These are phyloP conservation scores for Chromoteleia sp. DNA, from an alignment of 2,888 invertebrate genomes.

Conservation along the genomic window DNA sequence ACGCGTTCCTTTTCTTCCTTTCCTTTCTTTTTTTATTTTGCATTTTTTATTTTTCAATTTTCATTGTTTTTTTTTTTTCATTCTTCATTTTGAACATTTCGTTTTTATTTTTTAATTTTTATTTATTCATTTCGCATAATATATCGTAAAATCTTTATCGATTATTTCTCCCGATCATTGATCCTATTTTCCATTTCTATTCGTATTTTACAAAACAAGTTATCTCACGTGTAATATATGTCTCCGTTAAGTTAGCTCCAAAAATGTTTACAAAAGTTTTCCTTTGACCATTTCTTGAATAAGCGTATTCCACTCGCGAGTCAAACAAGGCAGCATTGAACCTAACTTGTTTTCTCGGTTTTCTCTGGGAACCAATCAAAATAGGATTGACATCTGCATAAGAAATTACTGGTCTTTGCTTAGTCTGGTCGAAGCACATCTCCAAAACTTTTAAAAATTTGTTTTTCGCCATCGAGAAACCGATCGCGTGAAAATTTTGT, in stretches of 20 bases:
- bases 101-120: no score
- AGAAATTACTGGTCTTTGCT: constrained; percentile 32
- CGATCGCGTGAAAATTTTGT: constrained; percentile 27
- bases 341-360: constrained; percentile 11
- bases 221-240: constrained; percentile 27
- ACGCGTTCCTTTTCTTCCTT: no score
- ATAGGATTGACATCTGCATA: constrained; percentile 24
- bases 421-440: constrained; percentile 23
- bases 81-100: no score
- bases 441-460: constrained; percentile 32
- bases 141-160: no score
- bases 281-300: constrained; percentile 12
- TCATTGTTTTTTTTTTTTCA: no score
- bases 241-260: constrained; percentile 5
- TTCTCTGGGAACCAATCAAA: constrained; percentile 23
- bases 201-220: no score
- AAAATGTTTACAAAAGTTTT: constrained; percentile 16
- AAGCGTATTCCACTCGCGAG: background rate
- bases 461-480: constrained; percentile 7
- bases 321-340: constrained; percentile 38
- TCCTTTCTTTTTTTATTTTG: no score
- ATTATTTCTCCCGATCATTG: no score
- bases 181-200: no score
- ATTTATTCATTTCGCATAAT: no score
- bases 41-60: no score